Evolutionary conservation across 2,888 invertebrate genomes (phyloP).

Genomic region (Artemia sinica): DNA sequence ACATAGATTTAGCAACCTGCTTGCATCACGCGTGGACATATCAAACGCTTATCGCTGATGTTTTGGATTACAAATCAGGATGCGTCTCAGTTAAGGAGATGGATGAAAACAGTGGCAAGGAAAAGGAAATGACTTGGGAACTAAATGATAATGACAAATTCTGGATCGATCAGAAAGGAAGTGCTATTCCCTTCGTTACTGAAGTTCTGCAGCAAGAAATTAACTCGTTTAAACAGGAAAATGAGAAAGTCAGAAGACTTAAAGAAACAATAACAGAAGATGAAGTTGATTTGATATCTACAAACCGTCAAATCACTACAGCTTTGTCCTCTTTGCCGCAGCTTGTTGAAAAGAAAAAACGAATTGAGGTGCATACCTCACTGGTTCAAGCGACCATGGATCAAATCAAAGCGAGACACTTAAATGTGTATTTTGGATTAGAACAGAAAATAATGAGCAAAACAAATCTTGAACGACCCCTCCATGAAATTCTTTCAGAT

Average conservation of each 20-base stretch:
- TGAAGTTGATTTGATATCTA: slow-evolving; percentile 2
- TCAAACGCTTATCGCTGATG: slow-evolving; percentile 92
- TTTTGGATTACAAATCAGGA: slow-evolving; percentile 76
- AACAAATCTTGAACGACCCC: slow-evolving; percentile 54
- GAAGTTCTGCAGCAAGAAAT: slow-evolving; percentile 97
- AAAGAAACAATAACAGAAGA: slow-evolving; percentile 59
- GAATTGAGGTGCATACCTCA: slow-evolving; percentile 97
- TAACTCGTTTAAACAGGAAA: slow-evolving; percentile 78
- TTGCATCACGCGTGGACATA: slow-evolving; percentile 99
- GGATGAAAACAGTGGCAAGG: slow-evolving; percentile 29
- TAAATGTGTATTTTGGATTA: slow-evolving; percentile 90
- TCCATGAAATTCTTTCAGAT: slow-evolving; percentile 73
- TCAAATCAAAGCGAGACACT: slow-evolving; percentile 64
- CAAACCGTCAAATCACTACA: slow-evolving; percentile 28
- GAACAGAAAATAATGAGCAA: slow-evolving; percentile 95
- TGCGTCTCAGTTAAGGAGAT: slow-evolving; percentile 54
- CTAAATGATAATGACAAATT: slow-evolving; percentile 73
- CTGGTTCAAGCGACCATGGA: slow-evolving; percentile 82
- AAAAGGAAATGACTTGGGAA: slow-evolving; percentile 72
- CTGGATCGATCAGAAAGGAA: slow-evolving; percentile 74
- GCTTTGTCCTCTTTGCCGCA: slow-evolving; percentile 93
- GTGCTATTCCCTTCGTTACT: slow-evolving; percentile 81
- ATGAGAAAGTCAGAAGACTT: slow-evolving; percentile 88
- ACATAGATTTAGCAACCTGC: slow-evolving; percentile 90
- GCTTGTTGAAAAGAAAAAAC: slow-evolving; percentile 83